Percentiles rank a stretch among this genome's conserved stretches.
These are phyloP conservation scores for Poliocrania exsul DNA, from an alignment of 2,797 vertebrate species.

Conservation along the genomic window DNA sequence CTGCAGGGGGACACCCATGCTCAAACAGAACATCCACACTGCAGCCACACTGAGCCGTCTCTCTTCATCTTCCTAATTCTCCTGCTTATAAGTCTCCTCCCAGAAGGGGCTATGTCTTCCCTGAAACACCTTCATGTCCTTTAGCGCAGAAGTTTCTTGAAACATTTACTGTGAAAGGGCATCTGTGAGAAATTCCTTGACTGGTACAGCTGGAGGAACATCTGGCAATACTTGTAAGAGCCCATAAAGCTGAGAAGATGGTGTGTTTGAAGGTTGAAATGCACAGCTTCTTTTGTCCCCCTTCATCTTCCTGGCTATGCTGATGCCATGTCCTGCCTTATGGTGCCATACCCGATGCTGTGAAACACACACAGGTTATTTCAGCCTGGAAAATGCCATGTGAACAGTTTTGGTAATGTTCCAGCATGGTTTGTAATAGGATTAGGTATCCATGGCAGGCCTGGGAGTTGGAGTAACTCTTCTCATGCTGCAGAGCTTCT, in stretches of 20 bases:
- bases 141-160: background rate
- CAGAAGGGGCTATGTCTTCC: background rate
- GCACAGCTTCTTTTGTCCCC: background rate
- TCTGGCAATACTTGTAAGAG: background rate
- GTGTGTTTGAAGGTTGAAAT: background rate
- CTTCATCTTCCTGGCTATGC: background rate
- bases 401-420: background rate
- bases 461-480: background rate
- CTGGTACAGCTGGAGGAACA: background rate
- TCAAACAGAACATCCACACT: background rate
- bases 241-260: background rate
- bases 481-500: background rate
- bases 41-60: accelerated
- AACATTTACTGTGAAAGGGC: background rate
- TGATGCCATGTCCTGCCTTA: accelerated
- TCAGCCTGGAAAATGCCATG: background rate
- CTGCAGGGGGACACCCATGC: accelerated
- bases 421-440: background rate
- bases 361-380: accelerated
- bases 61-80: accelerated
- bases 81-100: background rate
- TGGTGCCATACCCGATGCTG: accelerated
- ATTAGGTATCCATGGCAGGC: background rate
- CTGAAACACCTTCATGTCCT: background rate
- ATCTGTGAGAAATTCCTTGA: background rate